Percentiles rank a stretch among this genome's conserved stretches.
Evolutionary conservation across 2,113 vertebrate genomes (phyloP).

Genomic region (Prietella phreatophila): DNA sequence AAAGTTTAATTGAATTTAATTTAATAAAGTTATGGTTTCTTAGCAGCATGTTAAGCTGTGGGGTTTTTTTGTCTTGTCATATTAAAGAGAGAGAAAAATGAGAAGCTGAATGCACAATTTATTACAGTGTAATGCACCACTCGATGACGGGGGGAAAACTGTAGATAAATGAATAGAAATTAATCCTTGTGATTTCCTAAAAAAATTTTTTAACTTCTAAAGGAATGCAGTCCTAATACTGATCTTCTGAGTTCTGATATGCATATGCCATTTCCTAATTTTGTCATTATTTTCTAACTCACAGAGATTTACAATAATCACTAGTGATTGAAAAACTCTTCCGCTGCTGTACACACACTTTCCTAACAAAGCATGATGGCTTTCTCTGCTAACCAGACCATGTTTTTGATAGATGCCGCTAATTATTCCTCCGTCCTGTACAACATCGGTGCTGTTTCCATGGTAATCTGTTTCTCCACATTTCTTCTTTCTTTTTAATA

Average conservation of each 20-base stretch:
- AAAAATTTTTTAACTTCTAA: background rate
- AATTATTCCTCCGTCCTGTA: constrained; percentile 84
- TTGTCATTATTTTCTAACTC: background rate
- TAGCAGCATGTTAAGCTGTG: background rate
- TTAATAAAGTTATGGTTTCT: background rate
- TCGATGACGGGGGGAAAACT: background rate
- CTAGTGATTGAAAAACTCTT: background rate
- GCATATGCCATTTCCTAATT: background rate
- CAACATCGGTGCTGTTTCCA: constrained; percentile 88
- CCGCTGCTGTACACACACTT: background rate
- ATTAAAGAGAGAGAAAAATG: background rate
- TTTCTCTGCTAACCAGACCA: constrained; percentile 57
- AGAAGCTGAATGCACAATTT: background rate
- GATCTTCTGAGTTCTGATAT: background rate
- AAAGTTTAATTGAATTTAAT: no score
- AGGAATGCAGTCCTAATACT: background rate
- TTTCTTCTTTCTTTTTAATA: constrained; percentile 58
- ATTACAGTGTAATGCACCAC: background rate
- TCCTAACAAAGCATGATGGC: constrained; percentile 27
- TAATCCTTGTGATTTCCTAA: background rate
- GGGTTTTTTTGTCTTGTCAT: background rate
- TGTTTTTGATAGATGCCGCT: constrained; percentile 79
- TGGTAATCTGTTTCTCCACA: constrained; percentile 78
- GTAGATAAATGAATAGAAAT: background rate
- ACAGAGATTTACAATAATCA: background rate